Base-by-base conservation (phyloP, 2,888 invertebrate species). In the Crossocerus cetratus region DNA sequence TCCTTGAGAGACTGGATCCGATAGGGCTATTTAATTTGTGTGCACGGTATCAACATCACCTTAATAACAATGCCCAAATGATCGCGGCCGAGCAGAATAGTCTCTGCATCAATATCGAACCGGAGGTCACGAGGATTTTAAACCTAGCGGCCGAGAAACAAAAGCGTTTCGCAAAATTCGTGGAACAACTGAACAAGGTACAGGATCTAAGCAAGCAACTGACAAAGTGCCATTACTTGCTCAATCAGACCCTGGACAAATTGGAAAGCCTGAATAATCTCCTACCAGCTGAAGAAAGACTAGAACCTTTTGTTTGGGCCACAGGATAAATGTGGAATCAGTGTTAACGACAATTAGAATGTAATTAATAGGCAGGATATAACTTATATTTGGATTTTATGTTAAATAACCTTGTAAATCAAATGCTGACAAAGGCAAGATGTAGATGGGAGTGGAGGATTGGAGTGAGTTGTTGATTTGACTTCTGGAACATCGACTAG, bases 221-320 rank as follows among this genome's bases (percentile, higher is more conserved):
- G 65, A 94, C 94, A 45, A 92, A 96, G 23, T 97, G 97, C 86
- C 95, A 96, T 88, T 94, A 94, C 67, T 91, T 96, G 66, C 91
- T 98, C 18, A 96, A 96, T 89, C 95, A 97, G 91, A 96, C 96
- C 0, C 90, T 98, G 0, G 97, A 96, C 87, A 95, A 96, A 60
- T 93, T 97, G 87, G 97, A 98, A 87, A 94, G 94, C 16, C 92
- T 98, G 56, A 98, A 98, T 86, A 94, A 95, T 84, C 91, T 95
- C 77, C 91, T 98, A 43, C 97, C 97, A 23, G 93, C 95, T 59
- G 95, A 95, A 18, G 96, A 97, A 81, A 93, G 96, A 14, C 90
- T 98, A 53, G 96, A 97, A 87, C 96, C 97, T 0, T 98, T 98
- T 87, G 94, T 96, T 0, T 97, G 97, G 97, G 95, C 94, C n/a